phyloP scores from a whole-genome alignment of 2,797 vertebrate genomes.

The Thripadectes ignobilis region DNA sequence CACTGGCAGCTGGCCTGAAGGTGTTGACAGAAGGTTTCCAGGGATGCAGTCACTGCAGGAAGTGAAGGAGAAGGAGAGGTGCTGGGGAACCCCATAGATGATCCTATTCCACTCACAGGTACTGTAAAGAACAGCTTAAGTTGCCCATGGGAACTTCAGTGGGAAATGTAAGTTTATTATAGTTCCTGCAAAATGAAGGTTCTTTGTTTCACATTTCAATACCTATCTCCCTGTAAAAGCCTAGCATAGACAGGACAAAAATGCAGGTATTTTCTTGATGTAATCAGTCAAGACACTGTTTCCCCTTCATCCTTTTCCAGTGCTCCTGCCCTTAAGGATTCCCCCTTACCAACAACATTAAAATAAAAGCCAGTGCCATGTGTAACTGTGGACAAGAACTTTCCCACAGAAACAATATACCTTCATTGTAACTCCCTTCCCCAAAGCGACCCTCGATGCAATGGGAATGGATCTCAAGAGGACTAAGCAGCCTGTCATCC shows the following conservation, averaged over 20 bases:
- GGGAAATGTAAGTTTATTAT: not conserved
- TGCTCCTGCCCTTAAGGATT: not conserved
- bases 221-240: not conserved
- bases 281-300: not conserved
- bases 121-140: not conserved
- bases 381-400: not conserved
- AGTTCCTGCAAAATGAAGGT: not conserved
- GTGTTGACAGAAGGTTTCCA: not conserved
- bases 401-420: not conserved
- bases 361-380: not conserved
- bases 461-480: not conserved
- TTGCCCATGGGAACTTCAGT: not conserved
- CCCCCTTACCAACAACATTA: not conserved
- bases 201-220: not conserved
- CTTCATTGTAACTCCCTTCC: not conserved
- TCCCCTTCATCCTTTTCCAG: not conserved
- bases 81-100: accelerated
- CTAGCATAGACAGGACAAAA: not conserved
- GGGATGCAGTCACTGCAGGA: not conserved
- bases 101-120: not conserved
- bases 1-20: not conserved
- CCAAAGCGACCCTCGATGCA: not conserved
- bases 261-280: not conserved
- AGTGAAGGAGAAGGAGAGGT: not conserved
- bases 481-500: slow-evolving; percentile 36